Evolutionary conservation across 2,888 invertebrate genomes (phyloP).

Genomic region (Bellardia pandia): DNA sequence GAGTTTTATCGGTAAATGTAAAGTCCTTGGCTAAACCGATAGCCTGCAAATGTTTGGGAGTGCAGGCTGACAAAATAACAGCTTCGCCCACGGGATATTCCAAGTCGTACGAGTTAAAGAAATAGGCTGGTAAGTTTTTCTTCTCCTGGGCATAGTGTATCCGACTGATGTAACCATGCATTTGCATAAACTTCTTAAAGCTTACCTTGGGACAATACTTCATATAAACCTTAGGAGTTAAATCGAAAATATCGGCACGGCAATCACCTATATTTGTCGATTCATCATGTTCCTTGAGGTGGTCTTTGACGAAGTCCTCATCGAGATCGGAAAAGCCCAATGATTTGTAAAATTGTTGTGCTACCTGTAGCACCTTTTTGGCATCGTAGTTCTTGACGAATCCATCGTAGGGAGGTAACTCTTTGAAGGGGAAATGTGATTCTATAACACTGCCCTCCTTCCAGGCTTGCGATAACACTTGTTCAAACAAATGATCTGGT

Average conservation of each 20-base stretch:
- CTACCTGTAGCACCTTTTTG: slow-evolving; percentile 78
- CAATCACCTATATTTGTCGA: slow-evolving; percentile 79
- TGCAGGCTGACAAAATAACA: slow-evolving; percentile 81
- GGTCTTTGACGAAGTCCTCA: slow-evolving; percentile 77
- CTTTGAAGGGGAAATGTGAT: slow-evolving; percentile 78
- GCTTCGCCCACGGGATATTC: slow-evolving; percentile 82
- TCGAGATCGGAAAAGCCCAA: slow-evolving; percentile 79
- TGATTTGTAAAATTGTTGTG: slow-evolving; percentile 81
- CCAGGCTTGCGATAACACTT: slow-evolving; percentile 82
- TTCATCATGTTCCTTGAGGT: slow-evolving; percentile 79
- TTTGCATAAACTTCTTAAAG: slow-evolving; percentile 82
- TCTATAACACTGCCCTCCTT: slow-evolving; percentile 81
- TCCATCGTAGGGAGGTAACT: slow-evolving; percentile 80
- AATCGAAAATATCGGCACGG: slow-evolving; percentile 81
- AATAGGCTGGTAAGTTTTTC: slow-evolving; percentile 80
- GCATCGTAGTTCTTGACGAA: slow-evolving; percentile 79
- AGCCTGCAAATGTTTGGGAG: slow-evolving; percentile 80
- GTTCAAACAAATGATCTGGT: slow-evolving; percentile 90
- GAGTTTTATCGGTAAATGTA: slow-evolving; percentile 78
- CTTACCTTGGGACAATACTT: slow-evolving; percentile 82
- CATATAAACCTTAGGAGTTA: slow-evolving; percentile 81
- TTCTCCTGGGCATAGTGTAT: slow-evolving; percentile 81
- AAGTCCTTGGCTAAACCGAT: slow-evolving; percentile 78
- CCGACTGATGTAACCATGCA: slow-evolving; percentile 80
- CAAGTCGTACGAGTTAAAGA: slow-evolving; percentile 81